Conservation (phyloP, 1,140 invertebrate genomes). For the Cyrtorhinus lividipennis region DNA sequence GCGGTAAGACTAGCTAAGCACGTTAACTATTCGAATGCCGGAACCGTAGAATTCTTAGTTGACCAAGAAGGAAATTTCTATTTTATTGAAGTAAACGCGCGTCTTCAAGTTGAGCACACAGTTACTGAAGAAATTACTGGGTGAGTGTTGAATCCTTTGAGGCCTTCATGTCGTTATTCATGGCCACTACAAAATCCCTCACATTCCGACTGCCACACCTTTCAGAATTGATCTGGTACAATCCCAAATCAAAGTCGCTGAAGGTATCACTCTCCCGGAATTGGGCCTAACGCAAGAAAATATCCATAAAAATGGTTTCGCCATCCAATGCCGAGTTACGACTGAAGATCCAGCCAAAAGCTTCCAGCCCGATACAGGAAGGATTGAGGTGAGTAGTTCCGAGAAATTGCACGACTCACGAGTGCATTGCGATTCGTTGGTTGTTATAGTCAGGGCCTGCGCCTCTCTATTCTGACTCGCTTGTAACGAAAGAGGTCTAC, state of each 20-base stretch:
- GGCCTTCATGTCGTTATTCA: not conserved
- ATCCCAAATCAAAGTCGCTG: slow-evolving; percentile 89
- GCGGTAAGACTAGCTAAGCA: slow-evolving; percentile 79
- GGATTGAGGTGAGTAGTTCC: slow-evolving; percentile 56
- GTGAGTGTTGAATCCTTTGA: slow-evolving; percentile 31
- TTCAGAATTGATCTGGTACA: slow-evolving; percentile 89
- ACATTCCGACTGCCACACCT: slow-evolving; percentile 5
- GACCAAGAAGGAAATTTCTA: slow-evolving; percentile 89
- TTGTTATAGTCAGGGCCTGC: too few relatives aligned
- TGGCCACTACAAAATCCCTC: not conserved
- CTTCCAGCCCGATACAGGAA: slow-evolving; percentile 95
- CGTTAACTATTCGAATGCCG: slow-evolving; percentile 95
- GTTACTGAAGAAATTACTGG: slow-evolving; percentile 99
- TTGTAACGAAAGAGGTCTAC: too few relatives aligned
- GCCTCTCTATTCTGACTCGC: too few relatives aligned
- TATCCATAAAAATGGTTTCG: slow-evolving; percentile 59
- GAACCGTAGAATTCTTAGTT: slow-evolving; percentile 96
- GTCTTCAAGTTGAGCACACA: slow-evolving; percentile 97
- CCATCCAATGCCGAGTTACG: slow-evolving; percentile 96
- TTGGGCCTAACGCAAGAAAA: slow-evolving; percentile 82
- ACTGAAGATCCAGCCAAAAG: slow-evolving; percentile 96
- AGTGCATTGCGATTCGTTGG: not conserved
- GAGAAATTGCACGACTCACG: not conserved
- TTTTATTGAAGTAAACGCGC: slow-evolving; percentile 99
- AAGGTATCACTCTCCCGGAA: slow-evolving; percentile 89